These are phyloP conservation scores for Pipistrellus pygmaeus DNA, from an alignment of 2,797 vertebrate genomes.

Conservation along the genomic window DNA sequence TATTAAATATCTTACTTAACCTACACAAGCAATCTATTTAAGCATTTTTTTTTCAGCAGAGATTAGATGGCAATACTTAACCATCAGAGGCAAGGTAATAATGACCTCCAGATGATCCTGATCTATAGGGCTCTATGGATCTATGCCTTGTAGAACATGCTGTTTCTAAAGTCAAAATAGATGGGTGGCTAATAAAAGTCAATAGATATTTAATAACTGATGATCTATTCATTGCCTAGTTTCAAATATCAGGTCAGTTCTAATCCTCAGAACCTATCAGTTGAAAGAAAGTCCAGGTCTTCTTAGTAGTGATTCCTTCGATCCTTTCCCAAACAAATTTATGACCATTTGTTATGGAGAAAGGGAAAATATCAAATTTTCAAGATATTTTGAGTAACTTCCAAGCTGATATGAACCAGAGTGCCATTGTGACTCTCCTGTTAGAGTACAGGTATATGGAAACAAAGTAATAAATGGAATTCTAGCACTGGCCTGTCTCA, in stretches of 20 bases:
- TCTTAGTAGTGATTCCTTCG: neutral
- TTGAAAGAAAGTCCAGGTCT: neutral
- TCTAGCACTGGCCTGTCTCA: neutral
- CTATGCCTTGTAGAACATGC: neutral
- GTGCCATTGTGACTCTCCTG: neutral
- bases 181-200: neutral
- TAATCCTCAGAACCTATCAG: neutral
- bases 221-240: neutral
- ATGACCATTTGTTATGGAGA: neutral
- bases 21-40: neutral
- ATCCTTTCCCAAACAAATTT: neutral
- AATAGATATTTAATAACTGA: neutral
- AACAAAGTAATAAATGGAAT: neutral
- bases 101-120: neutral
- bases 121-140: neutral
- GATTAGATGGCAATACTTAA: neutral
- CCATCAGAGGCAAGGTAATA: neutral
- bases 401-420: neutral
- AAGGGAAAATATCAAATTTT: neutral
- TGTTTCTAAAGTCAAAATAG: neutral
- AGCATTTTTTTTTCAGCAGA: neutral
- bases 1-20: neutral
- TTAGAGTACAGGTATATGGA: neutral
- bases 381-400: neutral
- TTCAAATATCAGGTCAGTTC: neutral